Conservation (phyloP, 2,113 vertebrate genomes). For the Phaethon lepturus region DNA sequence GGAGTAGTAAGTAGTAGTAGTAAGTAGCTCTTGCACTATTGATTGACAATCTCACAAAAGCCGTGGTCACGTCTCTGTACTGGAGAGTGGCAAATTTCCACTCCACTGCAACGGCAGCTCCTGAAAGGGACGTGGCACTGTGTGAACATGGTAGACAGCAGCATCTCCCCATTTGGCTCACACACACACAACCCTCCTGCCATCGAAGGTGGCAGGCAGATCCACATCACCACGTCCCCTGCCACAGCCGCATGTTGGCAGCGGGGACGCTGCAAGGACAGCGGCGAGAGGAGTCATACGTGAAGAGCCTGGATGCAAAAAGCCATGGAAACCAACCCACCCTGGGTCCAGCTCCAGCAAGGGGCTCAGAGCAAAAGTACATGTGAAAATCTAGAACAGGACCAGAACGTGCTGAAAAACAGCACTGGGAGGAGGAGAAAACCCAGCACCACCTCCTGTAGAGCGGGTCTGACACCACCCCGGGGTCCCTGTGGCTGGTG, state of each 20-base stretch:
- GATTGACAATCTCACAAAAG: background rate
- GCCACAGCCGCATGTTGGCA: background rate
- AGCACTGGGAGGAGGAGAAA: background rate
- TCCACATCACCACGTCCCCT: background rate
- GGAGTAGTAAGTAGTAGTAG: no score
- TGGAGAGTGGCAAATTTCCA: background rate
- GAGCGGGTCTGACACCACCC: background rate
- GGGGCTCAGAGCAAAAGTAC: background rate
- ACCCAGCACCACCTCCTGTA: background rate
- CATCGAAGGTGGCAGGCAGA: background rate
- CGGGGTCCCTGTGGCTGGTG: fast-evolving
- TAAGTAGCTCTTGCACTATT: background rate
- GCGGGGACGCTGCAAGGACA: background rate
- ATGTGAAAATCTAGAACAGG: fast-evolving
- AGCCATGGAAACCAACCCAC: background rate
- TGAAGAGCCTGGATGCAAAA: background rate
- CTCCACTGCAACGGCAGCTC: background rate
- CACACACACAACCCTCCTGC: background rate
- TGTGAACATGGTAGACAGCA: background rate
- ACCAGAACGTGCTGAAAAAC: background rate
- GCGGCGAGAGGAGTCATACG: fast-evolving
- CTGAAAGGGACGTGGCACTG: background rate
- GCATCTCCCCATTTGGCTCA: background rate
- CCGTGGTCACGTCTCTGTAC: background rate
- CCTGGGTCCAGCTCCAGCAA: background rate